Conservation (phyloP, 2,888 invertebrate species). For the Ennomos erosarius region DNA sequence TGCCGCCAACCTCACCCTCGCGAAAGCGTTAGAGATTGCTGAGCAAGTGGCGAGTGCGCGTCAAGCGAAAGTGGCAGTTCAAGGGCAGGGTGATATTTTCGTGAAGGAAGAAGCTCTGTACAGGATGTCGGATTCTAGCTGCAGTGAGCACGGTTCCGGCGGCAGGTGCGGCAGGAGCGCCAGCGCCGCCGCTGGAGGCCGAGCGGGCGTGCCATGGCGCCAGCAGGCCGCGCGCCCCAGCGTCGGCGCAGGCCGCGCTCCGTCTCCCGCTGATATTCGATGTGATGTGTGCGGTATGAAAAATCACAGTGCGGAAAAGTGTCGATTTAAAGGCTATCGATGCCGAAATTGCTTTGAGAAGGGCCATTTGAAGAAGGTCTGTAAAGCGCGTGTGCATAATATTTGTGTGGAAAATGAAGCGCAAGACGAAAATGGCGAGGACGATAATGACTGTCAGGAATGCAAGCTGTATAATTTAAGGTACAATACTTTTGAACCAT, state of each 20-base stretch:
- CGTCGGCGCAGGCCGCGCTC: not conserved
- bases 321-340: conserved; percentile 23
- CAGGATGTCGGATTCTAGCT: not conserved
- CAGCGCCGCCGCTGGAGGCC: not conserved
- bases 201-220: not conserved
- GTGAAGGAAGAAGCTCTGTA: not conserved
- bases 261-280: not conserved
- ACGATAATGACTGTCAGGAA: conserved; percentile 14
- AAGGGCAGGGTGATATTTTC: not conserved
- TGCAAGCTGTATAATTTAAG: conserved; percentile 25
- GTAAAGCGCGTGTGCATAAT: not conserved
- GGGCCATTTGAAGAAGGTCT: conserved; percentile 30
- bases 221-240: not conserved
- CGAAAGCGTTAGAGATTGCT: conserved; percentile 1
- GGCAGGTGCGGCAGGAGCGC: not conserved
- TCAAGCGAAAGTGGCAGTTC: conserved; percentile 6
- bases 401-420: not conserved
- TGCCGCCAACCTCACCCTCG: not conserved
- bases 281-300: not conserved
- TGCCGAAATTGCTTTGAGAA: conserved; percentile 23
- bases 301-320: conserved; percentile 22
- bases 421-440: conserved; percentile 1
- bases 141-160: not conserved
- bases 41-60: conserved; percentile 9
- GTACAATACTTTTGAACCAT: conserved; percentile 15